Evolutionary conservation across 2,888 invertebrate species (phyloP).

Genomic region (Ectemnius cavifrons): DNA sequence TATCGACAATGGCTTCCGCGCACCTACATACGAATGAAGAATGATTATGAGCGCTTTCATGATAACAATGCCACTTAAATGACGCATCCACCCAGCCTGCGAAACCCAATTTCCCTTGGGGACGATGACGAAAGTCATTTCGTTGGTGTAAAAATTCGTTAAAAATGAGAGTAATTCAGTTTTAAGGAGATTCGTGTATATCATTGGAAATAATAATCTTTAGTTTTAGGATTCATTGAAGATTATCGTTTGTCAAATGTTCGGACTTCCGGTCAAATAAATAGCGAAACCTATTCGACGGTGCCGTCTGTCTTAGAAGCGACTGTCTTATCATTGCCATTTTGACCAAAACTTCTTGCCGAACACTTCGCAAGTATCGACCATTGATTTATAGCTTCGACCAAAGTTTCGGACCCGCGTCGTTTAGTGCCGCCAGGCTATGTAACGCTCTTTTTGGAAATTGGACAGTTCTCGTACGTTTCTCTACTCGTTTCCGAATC

Average conservation of each 20-base stretch:
- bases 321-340: constrained; percentile 1
- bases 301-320: too few relatives aligned
- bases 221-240: too few relatives aligned
- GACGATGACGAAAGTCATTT: too few relatives aligned
- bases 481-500: too few relatives aligned
- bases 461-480: constrained; percentile 17
- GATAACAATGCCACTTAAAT: neutral
- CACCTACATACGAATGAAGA: too few relatives aligned
- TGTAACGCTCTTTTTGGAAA: constrained; percentile 17
- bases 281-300: constrained; percentile 10
- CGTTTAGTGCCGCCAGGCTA: constrained; percentile 20
- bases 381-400: constrained; percentile 39
- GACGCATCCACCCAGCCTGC: too few relatives aligned
- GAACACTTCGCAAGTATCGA: constrained; percentile 17
- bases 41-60: constrained; percentile 7
- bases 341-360: constrained; percentile 11
- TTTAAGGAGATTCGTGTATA: too few relatives aligned
- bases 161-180: too few relatives aligned
- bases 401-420: constrained; percentile 32
- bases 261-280: constrained; percentile 2
- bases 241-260: too few relatives aligned
- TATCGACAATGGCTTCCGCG: neutral
- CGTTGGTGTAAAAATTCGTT: too few relatives aligned
- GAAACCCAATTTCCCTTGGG: too few relatives aligned
- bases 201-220: too few relatives aligned